A percentile compares a stretch with the other conserved stretches of the same genome.
phyloP scores from a whole-genome alignment of 1,140 invertebrate species.

The Dreissena polymorpha region DNA sequence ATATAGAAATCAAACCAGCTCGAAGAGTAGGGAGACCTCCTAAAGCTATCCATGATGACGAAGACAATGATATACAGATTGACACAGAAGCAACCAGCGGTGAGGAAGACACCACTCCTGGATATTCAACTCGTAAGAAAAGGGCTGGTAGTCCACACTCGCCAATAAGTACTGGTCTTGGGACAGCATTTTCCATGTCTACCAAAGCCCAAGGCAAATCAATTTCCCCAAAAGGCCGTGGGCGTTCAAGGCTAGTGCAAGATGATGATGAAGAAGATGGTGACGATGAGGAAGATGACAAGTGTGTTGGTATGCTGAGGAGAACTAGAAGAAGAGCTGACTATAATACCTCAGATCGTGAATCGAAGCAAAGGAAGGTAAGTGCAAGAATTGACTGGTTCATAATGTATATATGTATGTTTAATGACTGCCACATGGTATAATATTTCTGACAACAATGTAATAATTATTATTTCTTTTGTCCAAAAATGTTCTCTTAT shows the following conservation, averaged over 20 bases:
- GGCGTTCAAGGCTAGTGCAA: too few species aligned
- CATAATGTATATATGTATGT: too few species aligned
- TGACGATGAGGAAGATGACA: background rate
- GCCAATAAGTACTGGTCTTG: background rate
- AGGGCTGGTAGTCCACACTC: background rate
- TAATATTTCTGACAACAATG: too few species aligned
- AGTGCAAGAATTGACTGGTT: background rate
- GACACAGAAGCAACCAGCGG: background rate
- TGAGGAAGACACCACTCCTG: background rate
- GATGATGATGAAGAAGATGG: background rate
- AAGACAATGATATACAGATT: background rate
- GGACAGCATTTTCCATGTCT: background rate
- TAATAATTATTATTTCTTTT: too few species aligned
- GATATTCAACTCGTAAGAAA: background rate
- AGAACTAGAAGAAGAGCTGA: background rate
- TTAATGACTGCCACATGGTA: too few species aligned
- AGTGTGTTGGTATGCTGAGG: background rate
- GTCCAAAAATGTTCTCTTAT: too few species aligned
- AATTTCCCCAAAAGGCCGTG: too few species aligned
- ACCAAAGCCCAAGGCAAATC: background rate
- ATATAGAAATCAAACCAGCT: slow-evolving; percentile 17
- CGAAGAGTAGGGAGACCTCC: background rate
- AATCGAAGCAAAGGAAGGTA: slow-evolving; percentile 37
- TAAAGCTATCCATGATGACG: slow-evolving; percentile 13
- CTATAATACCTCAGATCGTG: slow-evolving; percentile 4